phyloP scores from a whole-genome alignment of 2,888 invertebrate species.

The Esperia sulphurella region DNA sequence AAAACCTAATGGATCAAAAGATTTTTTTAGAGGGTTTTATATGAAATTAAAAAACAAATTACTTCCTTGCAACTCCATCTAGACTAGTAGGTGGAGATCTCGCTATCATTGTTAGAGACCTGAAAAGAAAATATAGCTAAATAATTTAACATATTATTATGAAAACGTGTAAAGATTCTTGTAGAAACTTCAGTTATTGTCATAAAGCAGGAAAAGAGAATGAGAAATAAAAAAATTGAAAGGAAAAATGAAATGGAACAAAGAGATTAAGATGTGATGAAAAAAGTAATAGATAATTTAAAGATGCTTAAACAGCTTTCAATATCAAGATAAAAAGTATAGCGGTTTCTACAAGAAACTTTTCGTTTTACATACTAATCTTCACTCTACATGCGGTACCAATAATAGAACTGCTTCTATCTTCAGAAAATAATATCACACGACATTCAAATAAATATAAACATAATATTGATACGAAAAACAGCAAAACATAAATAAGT shows the following conservation, averaged over 20 bases:
- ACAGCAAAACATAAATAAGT: slow-evolving; percentile 17
- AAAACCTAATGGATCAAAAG: slow-evolving; percentile 19
- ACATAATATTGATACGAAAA: slow-evolving; percentile 11
- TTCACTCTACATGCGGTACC: slow-evolving; percentile 19
- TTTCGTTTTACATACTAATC: slow-evolving; percentile 1
- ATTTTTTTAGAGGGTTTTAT: slow-evolving; percentile 2
- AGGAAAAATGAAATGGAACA: no score
- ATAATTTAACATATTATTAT: not conserved
- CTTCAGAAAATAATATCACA: slow-evolving; percentile 6
- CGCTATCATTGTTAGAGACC: slow-evolving; percentile 66
- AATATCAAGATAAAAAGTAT: not conserved
- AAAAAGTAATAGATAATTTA: no score
- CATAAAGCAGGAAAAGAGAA: no score
- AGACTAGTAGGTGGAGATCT: slow-evolving; percentile 64
- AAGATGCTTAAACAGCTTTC: no score
- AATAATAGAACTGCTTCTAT: not conserved
- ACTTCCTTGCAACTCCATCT: slow-evolving; percentile 57
- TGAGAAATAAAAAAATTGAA: no score
- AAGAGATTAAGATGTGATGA: no score
- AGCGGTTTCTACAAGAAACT: not conserved
- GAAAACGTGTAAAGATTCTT: not conserved
- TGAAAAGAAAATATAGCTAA: slow-evolving; percentile 41
- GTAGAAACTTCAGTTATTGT: not conserved
- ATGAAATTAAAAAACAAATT: slow-evolving; percentile 22
- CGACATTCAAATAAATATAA: slow-evolving; percentile 7